These are phyloP conservation scores for Catharus minimus DNA, from an alignment of 2,113 vertebrate species.

Conservation along the genomic window DNA sequence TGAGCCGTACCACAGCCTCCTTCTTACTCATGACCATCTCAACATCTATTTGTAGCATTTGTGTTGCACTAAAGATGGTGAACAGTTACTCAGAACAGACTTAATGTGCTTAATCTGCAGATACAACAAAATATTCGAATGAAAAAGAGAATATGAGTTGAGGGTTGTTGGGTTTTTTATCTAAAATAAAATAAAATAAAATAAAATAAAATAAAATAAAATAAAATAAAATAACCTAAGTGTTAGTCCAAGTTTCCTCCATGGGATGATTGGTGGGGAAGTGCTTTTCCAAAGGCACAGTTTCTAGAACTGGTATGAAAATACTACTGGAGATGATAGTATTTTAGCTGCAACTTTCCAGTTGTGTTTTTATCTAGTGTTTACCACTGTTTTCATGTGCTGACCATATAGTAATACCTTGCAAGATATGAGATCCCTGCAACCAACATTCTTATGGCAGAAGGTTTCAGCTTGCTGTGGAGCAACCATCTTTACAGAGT, in stretches of 20 bases:
- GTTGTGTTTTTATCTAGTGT: not conserved
- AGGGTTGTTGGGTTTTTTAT: accelerated
- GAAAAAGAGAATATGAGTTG: not conserved
- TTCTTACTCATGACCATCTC: not conserved
- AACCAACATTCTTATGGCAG: not conserved
- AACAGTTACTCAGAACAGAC: not conserved
- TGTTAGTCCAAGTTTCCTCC: not conserved
- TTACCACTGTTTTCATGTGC: not conserved
- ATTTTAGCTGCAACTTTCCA: not conserved
- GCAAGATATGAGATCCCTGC: not conserved
- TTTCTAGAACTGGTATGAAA: not conserved
- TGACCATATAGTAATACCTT: not conserved
- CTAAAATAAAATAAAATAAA: not conserved
- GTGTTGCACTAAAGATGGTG: not conserved
- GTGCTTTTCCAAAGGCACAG: not conserved
- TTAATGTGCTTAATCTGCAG: not conserved
- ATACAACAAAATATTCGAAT: not conserved
- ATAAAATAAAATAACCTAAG: not conserved
- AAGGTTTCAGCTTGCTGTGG: not conserved
- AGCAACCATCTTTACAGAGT: not conserved
- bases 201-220: not conserved
- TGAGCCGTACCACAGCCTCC: not conserved
- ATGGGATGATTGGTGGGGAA: not conserved
- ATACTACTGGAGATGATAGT: not conserved
- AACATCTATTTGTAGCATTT: not conserved